Percentiles rank a stretch among this genome's conserved stretches.
Conservation (phyloP, 2,113 vertebrate genomes). For the Pantherophis guttatus region DNA sequence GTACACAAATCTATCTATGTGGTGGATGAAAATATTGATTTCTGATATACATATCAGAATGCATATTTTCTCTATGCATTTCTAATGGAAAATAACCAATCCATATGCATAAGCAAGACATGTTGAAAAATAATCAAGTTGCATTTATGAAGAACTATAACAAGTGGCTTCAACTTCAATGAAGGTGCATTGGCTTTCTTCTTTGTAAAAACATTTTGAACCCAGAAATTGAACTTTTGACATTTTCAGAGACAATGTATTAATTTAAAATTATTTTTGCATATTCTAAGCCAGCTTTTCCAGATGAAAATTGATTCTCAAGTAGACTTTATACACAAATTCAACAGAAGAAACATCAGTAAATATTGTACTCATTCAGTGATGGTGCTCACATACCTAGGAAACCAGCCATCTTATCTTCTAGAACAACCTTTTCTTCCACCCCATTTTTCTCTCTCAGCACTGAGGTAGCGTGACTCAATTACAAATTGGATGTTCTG, state of each 20-base stretch:
- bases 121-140: background rate
- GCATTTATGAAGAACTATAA: background rate
- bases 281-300: background rate
- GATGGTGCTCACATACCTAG: background rate
- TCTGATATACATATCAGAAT: background rate
- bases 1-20: background rate
- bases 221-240: background rate
- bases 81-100: background rate
- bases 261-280: background rate
- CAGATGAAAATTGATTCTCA: background rate
- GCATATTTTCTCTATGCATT: background rate
- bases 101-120: background rate
- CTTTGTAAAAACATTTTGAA: background rate
- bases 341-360: background rate
- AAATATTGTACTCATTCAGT: background rate
- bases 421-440: background rate
- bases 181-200: background rate
- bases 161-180: background rate
- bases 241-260: background rate
- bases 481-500: background rate
- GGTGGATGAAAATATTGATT: background rate
- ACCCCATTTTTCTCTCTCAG: background rate
- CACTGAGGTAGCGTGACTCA: background rate
- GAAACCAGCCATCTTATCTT: background rate
- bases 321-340: background rate